phyloP scores from a whole-genome alignment of 2,797 vertebrate genomes.

The Poecile montanus region DNA sequence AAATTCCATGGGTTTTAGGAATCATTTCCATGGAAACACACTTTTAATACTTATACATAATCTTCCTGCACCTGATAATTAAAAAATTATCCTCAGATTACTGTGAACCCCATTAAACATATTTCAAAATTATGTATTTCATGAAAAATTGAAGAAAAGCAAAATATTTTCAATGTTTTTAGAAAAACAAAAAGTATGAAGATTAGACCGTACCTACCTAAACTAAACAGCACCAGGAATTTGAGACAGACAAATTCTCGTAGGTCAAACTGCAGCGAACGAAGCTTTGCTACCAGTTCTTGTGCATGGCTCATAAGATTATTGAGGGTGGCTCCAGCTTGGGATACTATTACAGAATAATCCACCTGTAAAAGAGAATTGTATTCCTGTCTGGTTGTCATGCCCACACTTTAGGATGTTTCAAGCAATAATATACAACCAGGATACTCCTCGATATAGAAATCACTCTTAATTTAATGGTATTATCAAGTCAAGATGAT shows the following conservation, averaged over 20 bases:
- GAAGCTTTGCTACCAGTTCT: constrained; percentile 92
- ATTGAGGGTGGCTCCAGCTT: constrained; percentile 94
- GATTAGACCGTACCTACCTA: constrained; percentile 84
- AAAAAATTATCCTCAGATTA: neutral
- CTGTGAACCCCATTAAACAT: neutral
- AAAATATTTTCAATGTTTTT: neutral
- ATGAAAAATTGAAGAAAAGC: neutral
- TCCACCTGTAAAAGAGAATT: constrained; percentile 87
- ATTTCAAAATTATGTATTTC: neutral
- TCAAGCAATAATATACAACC: neutral
- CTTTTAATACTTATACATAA: neutral
- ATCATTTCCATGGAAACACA: neutral
- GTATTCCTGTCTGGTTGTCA: neutral
- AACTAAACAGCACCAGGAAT: constrained; percentile 97
- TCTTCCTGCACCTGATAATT: neutral
- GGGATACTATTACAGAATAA: constrained; percentile 90
- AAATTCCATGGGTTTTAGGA: neutral
- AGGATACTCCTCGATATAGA: neutral
- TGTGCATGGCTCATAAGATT: constrained; percentile 95
- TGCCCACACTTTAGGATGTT: neutral
- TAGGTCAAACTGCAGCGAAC: constrained; percentile 94
- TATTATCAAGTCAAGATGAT: neutral
- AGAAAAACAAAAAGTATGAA: neutral
- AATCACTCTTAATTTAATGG: neutral
- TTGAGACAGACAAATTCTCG: constrained; percentile 98